phyloP scores from a whole-genome alignment of 1,140 invertebrate species.

The Nomia melanderi region DNA sequence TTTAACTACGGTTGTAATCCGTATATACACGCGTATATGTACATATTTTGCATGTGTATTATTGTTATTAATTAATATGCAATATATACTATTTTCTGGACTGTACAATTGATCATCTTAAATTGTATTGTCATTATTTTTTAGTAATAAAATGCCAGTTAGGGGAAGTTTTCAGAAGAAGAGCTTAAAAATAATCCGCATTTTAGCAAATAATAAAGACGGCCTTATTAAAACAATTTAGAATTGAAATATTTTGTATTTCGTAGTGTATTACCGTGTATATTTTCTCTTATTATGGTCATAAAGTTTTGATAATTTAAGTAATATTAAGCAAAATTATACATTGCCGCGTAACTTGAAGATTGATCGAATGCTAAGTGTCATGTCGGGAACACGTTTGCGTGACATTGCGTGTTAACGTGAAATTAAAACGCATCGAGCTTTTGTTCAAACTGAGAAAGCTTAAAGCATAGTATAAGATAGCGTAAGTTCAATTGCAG shows the following conservation, averaged over 20 bases:
- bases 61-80: too few species aligned
- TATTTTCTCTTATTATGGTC: constrained; percentile 21
- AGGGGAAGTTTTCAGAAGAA: too few species aligned
- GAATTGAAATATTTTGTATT: constrained; percentile 25
- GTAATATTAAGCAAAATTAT: constrained; percentile 10
- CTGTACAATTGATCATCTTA: too few species aligned
- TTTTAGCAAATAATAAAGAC: background rate
- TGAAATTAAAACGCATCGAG: constrained; percentile 4
- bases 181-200: too few species aligned
- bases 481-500: background rate
- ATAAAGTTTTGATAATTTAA: constrained; percentile 17
- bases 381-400: constrained; percentile 12
- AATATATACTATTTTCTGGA: too few species aligned
- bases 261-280: constrained; percentile 27
- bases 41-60: too few species aligned
- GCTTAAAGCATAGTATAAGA: background rate
- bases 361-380: constrained; percentile 41
- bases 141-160: too few species aligned
- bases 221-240: background rate
- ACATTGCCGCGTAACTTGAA: background rate
- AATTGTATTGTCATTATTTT: background rate
- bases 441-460: background rate
- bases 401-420: constrained; percentile 12
- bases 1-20: background rate
- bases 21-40: background rate